Evolutionary conservation across 2,888 invertebrate species (phyloP).

Genomic region (Buathra laborator): DNA sequence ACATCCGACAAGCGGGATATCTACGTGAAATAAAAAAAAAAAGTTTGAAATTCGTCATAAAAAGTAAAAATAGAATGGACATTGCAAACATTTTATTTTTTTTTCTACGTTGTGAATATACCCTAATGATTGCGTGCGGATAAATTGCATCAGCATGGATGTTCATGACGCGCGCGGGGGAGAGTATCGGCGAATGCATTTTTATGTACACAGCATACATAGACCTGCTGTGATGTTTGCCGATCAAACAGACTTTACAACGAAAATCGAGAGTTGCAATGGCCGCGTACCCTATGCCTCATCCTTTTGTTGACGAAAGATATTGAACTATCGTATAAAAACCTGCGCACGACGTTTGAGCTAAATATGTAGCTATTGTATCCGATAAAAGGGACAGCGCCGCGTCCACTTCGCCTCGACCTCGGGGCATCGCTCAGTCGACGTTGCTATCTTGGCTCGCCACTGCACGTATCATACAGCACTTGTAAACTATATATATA

Average conservation of each 20-base stretch:
- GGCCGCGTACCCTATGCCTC: constrained; percentile 45
- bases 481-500: background rate
- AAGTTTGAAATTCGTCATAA: too few relatives aligned
- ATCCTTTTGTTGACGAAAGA: constrained; percentile 49
- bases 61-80: too few relatives aligned
- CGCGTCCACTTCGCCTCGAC: constrained; percentile 4
- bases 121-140: constrained; percentile 18
- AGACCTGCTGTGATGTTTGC: constrained; percentile 41
- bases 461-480: background rate
- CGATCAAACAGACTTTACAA: constrained; percentile 54
- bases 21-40: too few relatives aligned
- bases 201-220: constrained; percentile 29
- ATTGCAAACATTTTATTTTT: background rate
- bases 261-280: constrained; percentile 37
- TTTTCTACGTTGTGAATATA: background rate
- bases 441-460: constrained; percentile 16
- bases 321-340: constrained; percentile 55
- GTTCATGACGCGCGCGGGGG: constrained; percentile 5
- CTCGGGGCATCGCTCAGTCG: constrained; percentile 28
- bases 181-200: constrained; percentile 34
- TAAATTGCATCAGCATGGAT: constrained; percentile 41
- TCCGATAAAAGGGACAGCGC: constrained; percentile 15
- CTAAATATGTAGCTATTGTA: constrained; percentile 52
- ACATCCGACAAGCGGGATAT: too few relatives aligned
- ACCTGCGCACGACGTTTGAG: constrained; percentile 1